These are phyloP conservation scores for Drosophila pallidifrons DNA, from an alignment of 1,140 invertebrate species.

Conservation along the genomic window DNA sequence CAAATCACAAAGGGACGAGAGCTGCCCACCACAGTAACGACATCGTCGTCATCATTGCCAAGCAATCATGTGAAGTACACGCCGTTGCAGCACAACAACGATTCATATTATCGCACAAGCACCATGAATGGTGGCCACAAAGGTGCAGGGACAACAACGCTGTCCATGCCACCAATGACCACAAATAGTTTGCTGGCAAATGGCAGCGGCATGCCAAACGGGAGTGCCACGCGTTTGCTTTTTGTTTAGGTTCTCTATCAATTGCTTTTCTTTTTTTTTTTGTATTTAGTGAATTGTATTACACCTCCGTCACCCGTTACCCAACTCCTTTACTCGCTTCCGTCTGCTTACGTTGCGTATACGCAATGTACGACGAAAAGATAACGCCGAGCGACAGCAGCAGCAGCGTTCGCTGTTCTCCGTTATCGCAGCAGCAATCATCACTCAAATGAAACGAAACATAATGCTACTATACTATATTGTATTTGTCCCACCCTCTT, in stretches of 20 bases:
- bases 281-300: slow-evolving; percentile 60
- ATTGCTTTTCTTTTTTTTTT: slow-evolving; percentile 31
- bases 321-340: neutral
- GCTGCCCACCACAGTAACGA: slow-evolving; percentile 24
- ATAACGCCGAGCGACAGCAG: neutral
- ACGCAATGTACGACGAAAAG: neutral
- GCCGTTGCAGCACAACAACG: slow-evolving; percentile 58
- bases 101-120: slow-evolving; percentile 68
- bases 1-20: slow-evolving; percentile 65
- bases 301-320: neutral
- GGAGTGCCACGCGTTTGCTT: slow-evolving; percentile 70
- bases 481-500: neutral
- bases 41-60: slow-evolving; percentile 44
- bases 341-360: neutral
- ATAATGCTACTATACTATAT: neutral
- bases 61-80: slow-evolving; percentile 71
- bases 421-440: slow-evolving; percentile 24
- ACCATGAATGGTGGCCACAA: slow-evolving; percentile 65
- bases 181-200: slow-evolving; percentile 69
- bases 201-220: slow-evolving; percentile 73
- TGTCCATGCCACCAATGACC: slow-evolving; percentile 36
- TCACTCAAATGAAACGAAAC: slow-evolving; percentile 11
- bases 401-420: neutral
- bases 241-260: slow-evolving; percentile 65
- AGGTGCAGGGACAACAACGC: neutral